phyloP scores from a whole-genome alignment of 2,113 vertebrate species.

The Oryzias melastigma region DNA sequence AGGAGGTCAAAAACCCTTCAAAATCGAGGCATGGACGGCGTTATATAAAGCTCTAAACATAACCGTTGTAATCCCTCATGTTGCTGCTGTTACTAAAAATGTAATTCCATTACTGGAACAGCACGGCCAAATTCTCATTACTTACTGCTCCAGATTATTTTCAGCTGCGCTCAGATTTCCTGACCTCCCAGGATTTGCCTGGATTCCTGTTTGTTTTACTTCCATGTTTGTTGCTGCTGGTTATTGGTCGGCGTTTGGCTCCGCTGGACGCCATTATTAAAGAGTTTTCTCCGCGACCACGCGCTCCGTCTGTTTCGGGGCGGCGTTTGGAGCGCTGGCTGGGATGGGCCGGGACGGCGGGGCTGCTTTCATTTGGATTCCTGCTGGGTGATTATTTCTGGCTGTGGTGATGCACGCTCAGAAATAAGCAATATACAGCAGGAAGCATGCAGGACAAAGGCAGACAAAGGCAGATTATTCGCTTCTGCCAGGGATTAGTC shows the following conservation, averaged over 20 bases:
- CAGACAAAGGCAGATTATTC: slow-evolving; percentile 52
- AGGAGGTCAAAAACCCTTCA: no score
- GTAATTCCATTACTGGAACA: slow-evolving; percentile 1
- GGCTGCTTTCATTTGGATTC: slow-evolving; percentile 10
- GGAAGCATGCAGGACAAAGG: slow-evolving; percentile 16
- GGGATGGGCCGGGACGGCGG: slow-evolving; percentile 20
- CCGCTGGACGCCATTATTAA: neutral
- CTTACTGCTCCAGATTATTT: neutral
- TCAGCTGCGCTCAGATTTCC: neutral
- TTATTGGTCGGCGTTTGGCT: slow-evolving; percentile 6
- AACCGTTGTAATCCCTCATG: neutral
- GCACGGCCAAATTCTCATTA: neutral
- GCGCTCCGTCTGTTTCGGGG: neutral
- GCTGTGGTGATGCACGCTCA: neutral
- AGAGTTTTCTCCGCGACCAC: neutral
- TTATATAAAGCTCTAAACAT: neutral
- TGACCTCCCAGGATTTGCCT: neutral
- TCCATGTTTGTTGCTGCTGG: slow-evolving; percentile 5
- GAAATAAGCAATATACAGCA: slow-evolving; percentile 22
- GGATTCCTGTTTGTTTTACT: slow-evolving; percentile 11
- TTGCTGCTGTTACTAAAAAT: neutral
- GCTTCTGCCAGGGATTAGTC: slow-evolving; percentile 54
- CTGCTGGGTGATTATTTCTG: slow-evolving; percentile 14
- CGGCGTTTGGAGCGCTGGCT: slow-evolving; percentile 9
- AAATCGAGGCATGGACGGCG: no score